These are phyloP conservation scores for Anarrhichthys ocellatus DNA, from an alignment of 2,113 vertebrate species.

Conservation along the genomic window DNA sequence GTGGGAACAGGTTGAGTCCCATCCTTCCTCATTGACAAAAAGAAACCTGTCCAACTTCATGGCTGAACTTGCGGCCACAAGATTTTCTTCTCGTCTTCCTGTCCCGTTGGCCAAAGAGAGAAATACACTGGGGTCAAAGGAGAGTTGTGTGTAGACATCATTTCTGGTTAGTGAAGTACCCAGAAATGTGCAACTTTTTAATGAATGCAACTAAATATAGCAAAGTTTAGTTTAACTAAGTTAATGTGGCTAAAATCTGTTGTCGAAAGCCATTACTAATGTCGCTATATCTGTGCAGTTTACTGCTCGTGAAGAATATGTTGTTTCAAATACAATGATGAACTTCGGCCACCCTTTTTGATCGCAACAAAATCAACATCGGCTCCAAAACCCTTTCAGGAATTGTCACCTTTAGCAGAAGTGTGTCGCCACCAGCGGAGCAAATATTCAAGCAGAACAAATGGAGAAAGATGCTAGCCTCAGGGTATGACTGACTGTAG, in stretches of 20 bases:
- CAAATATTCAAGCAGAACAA: constrained; percentile 8
- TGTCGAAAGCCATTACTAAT: background rate
- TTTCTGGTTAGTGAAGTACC: background rate
- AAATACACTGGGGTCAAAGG: background rate
- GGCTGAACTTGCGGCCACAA: background rate
- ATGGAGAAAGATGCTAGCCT: constrained; percentile 63
- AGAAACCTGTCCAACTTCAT: background rate
- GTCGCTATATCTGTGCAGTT: background rate
- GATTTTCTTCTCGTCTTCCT: background rate
- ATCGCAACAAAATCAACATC: background rate
- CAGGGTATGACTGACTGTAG: constrained; percentile 28
- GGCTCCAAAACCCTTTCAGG: background rate
- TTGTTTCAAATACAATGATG: background rate
- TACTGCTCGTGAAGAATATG: background rate
- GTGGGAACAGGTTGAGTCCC: background rate
- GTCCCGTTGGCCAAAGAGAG: background rate
- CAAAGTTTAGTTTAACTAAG: background rate
- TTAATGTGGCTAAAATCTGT: background rate
- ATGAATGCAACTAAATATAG: background rate
- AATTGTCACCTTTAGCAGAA: constrained; percentile 35
- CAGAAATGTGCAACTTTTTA: background rate
- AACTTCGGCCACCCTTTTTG: background rate
- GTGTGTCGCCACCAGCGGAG: constrained; percentile 12
- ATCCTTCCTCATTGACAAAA: background rate
- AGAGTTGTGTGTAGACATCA: background rate